These are phyloP conservation scores for Saccostrea cuccullata DNA, from an alignment of 1,140 invertebrate genomes.

Conservation along the genomic window DNA sequence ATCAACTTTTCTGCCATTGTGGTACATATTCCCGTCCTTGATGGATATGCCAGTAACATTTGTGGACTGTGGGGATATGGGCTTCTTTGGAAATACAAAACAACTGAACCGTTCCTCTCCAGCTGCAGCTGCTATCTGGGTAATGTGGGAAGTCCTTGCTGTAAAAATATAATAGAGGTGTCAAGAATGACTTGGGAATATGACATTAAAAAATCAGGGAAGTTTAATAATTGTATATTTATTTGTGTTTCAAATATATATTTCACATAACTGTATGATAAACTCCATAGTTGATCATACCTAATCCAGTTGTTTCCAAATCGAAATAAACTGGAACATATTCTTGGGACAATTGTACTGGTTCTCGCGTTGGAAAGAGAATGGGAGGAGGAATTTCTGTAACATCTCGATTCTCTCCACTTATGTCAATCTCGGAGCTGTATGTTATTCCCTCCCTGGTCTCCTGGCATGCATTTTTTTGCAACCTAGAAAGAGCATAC, in stretches of 20 bases:
- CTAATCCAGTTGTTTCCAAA: constrained; percentile 12
- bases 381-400: constrained; percentile 6
- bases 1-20: constrained; percentile 33
- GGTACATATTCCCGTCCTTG: neutral
- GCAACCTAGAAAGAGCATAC: neutral
- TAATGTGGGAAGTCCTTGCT: constrained; percentile 45
- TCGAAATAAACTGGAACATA: neutral
- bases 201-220: no score
- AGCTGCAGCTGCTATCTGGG: constrained; percentile 46
- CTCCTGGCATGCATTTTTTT: neutral
- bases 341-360: neutral
- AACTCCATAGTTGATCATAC: neutral
- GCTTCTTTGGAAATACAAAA: constrained; percentile 40
- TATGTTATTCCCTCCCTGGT: neutral
- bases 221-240: no score
- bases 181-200: no score
- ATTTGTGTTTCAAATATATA: no score
- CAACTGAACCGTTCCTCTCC: constrained; percentile 18
- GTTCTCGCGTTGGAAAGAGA: neutral
- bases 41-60: constrained; percentile 37
- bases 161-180: neutral
- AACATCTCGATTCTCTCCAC: neutral
- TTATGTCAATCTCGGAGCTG: neutral
- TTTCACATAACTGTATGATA: no score
- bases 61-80: constrained; percentile 9